Percentiles rank a stretch among this genome's conserved stretches.
phyloP scores from a whole-genome alignment of 2,797 vertebrate genomes.

The Anguilla pacifica region DNA sequence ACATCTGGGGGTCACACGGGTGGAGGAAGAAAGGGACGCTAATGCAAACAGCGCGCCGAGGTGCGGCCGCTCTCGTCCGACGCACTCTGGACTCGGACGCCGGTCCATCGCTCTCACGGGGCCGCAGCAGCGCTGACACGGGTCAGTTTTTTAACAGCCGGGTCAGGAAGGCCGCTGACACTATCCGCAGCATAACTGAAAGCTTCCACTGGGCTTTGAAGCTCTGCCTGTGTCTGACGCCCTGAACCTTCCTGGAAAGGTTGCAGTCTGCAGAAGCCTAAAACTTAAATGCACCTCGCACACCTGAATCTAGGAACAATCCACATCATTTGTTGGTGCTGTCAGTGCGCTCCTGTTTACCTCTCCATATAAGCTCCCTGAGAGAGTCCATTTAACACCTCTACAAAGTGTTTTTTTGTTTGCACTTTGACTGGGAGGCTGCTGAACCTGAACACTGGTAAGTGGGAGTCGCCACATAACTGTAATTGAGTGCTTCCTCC shows the following conservation, averaged over 20 bases:
- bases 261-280: neutral
- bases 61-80: neutral
- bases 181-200: neutral
- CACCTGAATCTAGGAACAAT: neutral
- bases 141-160: neutral
- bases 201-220: neutral
- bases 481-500: neutral
- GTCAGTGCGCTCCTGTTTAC: neutral
- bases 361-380: neutral
- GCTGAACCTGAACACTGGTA: neutral
- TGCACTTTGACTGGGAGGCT: neutral
- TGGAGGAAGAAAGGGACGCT: slow-evolving; percentile 20
- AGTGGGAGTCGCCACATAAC: neutral
- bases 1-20: slow-evolving; percentile 47
- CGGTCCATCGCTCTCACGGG: neutral
- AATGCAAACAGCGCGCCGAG: slow-evolving; percentile 28
- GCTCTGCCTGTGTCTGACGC: neutral
- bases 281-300: neutral
- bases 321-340: neutral
- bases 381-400: neutral
- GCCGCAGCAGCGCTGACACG: neutral
- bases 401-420: neutral
- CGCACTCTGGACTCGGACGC: neutral
- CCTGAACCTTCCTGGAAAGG: neutral
- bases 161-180: too few relatives aligned